Base-by-base conservation (phyloP, 2,888 invertebrate genomes). In the Podotricha telesiphe region DNA sequence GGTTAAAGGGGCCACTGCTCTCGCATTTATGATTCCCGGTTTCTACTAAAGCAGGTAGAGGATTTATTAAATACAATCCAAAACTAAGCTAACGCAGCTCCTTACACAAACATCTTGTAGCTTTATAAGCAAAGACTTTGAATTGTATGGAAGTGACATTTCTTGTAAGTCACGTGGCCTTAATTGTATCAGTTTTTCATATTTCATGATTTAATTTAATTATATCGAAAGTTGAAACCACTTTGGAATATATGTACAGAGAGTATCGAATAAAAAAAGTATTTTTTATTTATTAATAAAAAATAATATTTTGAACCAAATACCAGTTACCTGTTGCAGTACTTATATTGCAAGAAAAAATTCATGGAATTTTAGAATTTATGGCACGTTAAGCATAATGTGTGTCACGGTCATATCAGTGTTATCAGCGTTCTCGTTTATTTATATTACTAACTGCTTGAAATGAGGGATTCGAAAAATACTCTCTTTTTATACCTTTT, bases 401-500 rank as follows among this genome's bases (percentile, higher is more conserved):
- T 59, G 34, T 67, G 67, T 61, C 67, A 67, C 13, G 61, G 61
- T 53, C 59, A 67, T 59, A 40, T 66, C 65, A 37, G 55, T 58
- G 48, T 28, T 58, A 65, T 56, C 58, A 48, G 34, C 51, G 15
- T 67, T 67, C 53, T 42, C 28, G 20, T 19, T 15, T 17, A 53
- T 22, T 40, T 40, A 28, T 37, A 40, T 40, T 50, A 22, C 50
- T 51, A 28, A 6, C 20, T n/a, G 37, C 15, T 34, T 11, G n/a
- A 4, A 42, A 0, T 40, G 42, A 20, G 10, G 20, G n/a, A 22
- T 28, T 59, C n/a, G 6, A 42, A 17, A 2, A 17, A 37, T 55
- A 17, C 22, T 53, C 2, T 3, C 6, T 59, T 22, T n/a, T 17
- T 45, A 45, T 45, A 55, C 20, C 17, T 53, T 53, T 53, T n/a